Evolutionary conservation across 2,797 vertebrate genomes (phyloP), one percentile per base, ranked within the genome.

Genomic region (Gadopsis marmoratus): DNA sequence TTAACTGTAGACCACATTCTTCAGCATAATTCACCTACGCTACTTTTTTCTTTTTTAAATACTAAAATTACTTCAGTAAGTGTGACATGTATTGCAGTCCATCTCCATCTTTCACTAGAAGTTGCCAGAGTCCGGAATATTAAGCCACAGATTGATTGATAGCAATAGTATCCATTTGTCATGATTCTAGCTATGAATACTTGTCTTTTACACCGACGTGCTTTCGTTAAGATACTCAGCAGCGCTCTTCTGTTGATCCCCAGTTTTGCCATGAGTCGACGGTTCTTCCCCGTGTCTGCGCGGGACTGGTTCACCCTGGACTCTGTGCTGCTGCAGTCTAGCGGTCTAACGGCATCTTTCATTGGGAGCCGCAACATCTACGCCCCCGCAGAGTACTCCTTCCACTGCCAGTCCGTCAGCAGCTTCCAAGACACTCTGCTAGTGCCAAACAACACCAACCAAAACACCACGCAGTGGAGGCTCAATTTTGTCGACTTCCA

Each of bases 331-430:
- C 88, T 97, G 48, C 86, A 82, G 41, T 82, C 47, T 13, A 76
- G 80, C 0, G 72, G 67, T 8, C 0, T 0, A 1, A 72, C 47
- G 0, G 78, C 33, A 0, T 33, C 85, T 41, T 98, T 95, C 88
- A 87, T 83, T 0, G 95, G 91, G 23, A 94, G 89, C 10, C 89
- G 89, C 0, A 76, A 80, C 74, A 91, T 97, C 85, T 95, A 94
- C 0, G 92, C 95, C 37, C 97, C 97, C 1, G 94, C 90, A 3
- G 95, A 95, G 86, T 97, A 97, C 78, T 97, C 97, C 53, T 98
- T 93, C 90, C 96, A 91, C 88, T 98, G 97, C 66, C 87, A 95
- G 87, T 91, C 73, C 0, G 94, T 98, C 79, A 95, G 62, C 91
- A 97, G 71, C 79, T 63, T 71, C 11, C 21, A 13, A 2, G 60